Percentiles rank a stretch among this genome's conserved stretches.
phyloP scores from a whole-genome alignment of 2,888 invertebrate genomes.

The Lucinisca nassula region DNA sequence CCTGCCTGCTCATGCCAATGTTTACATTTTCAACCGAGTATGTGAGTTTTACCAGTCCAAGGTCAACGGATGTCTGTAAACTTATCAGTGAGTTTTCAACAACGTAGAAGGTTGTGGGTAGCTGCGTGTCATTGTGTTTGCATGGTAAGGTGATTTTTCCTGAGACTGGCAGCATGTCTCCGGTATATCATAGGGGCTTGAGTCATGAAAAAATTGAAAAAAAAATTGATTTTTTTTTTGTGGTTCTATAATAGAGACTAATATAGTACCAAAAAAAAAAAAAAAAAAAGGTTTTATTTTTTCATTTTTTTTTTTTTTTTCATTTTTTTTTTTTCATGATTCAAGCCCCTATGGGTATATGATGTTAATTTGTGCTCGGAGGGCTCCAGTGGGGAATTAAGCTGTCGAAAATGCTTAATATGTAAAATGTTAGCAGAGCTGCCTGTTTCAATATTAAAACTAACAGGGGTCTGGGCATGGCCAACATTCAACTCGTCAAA shows the following conservation, averaged over 20 bases:
- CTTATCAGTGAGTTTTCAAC: slow-evolving; percentile 17
- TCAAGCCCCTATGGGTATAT: too few relatives aligned
- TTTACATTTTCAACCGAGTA: slow-evolving; percentile 11
- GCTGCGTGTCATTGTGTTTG: not conserved
- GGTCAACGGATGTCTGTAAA: slow-evolving; percentile 8
- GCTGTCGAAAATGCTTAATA: not conserved
- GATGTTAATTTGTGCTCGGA: too few relatives aligned
- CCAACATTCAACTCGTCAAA: too few relatives aligned
- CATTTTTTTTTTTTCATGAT: too few relatives aligned
- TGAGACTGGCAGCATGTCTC: not conserved
- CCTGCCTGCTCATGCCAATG: not conserved
- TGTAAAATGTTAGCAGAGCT: not conserved
- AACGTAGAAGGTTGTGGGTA: not conserved
- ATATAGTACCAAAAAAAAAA: too few relatives aligned
- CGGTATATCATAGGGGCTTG: slow-evolving; percentile 11
- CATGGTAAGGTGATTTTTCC: not conserved
- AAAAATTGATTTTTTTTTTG: too few relatives aligned
- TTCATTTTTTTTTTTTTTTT: too few relatives aligned
- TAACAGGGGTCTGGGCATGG: too few relatives aligned
- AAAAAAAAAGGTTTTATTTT: too few relatives aligned
- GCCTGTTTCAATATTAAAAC: too few relatives aligned
- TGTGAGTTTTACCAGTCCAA: slow-evolving; percentile 14
- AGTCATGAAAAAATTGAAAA: too few relatives aligned
- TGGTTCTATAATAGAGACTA: too few relatives aligned
- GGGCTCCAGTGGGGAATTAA: not conserved